Evolutionary conservation across 1,140 invertebrate species (phyloP).

Genomic region (Caenorhabditis tropicalis): DNA sequence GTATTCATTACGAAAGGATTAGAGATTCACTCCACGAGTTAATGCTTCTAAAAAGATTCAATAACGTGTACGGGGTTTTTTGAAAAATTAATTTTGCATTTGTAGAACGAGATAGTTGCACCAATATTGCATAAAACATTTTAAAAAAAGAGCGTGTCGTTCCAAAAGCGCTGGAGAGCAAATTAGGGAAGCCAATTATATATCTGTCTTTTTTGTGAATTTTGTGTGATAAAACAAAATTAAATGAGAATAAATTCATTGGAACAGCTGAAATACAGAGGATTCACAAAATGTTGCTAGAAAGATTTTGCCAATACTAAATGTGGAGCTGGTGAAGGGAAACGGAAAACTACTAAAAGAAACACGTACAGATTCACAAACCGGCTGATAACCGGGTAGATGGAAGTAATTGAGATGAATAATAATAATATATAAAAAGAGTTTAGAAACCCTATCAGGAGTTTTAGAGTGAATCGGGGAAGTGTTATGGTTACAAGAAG

Average conservation of each 20-base stretch:
- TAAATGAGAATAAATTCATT: not conserved
- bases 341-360: not conserved
- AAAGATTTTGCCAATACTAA: not conserved
- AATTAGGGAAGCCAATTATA: no score
- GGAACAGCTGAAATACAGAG: not conserved
- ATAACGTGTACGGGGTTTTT: no score
- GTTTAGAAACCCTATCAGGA: not conserved
- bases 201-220: not conserved
- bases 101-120: no score
- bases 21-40: no score
- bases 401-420: not conserved
- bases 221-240: not conserved
- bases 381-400: conserved; percentile 35
- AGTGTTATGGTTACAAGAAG: not conserved
- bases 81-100: no score
- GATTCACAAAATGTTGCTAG: not conserved
- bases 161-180: no score
- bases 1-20: no score
- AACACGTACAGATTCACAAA: conserved; percentile 39
- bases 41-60: no score
- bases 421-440: not conserved
- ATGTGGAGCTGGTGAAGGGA: not conserved
- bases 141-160: no score
- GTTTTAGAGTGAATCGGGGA: not conserved
- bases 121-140: no score